A percentile compares a stretch with the other conserved stretches of the same genome.
Evolutionary conservation across 2,797 vertebrate genomes (phyloP).

Genomic region (Varecia variegata): DNA sequence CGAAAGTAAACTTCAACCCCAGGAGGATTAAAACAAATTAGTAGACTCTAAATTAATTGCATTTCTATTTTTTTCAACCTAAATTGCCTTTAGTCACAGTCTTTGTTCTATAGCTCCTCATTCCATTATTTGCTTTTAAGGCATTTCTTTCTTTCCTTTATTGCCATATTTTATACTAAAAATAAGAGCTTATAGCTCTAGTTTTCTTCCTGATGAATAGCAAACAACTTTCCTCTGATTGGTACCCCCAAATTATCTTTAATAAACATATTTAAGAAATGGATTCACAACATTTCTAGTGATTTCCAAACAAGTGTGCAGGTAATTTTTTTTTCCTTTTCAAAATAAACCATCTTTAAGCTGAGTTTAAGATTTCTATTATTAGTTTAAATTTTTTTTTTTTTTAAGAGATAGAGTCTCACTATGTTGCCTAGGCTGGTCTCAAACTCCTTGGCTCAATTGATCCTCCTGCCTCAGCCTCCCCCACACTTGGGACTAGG

Average conservation of each 20-base stretch:
- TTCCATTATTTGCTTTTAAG: not conserved
- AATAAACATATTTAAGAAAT: slow-evolving; percentile 44
- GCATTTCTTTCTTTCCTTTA: not conserved
- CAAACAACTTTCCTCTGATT: not conserved
- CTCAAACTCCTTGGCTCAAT: not conserved
- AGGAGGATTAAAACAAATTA: not conserved
- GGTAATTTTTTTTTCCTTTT: not conserved
- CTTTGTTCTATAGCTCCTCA: not conserved
- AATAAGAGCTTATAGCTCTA: not conserved
- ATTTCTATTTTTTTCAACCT: slow-evolving; percentile 24
- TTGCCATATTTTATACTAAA: slow-evolving; percentile 1
- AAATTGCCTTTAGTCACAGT: not conserved
- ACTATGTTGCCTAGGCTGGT: not conserved
- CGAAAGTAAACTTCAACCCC: slow-evolving; percentile 1
- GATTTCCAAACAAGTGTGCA: not conserved
- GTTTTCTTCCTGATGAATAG: not conserved
- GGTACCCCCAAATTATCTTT: not conserved
- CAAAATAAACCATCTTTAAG: not conserved
- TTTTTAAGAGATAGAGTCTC: not conserved
- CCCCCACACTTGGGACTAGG: not conserved
- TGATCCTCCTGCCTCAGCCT: not conserved
- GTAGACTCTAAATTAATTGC: not conserved
- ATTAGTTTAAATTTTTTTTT: not conserved
- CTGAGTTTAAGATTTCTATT: not conserved
- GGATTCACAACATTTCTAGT: not conserved